phyloP scores from a whole-genome alignment of 2,888 invertebrate genomes.

The Alcis repandata region DNA sequence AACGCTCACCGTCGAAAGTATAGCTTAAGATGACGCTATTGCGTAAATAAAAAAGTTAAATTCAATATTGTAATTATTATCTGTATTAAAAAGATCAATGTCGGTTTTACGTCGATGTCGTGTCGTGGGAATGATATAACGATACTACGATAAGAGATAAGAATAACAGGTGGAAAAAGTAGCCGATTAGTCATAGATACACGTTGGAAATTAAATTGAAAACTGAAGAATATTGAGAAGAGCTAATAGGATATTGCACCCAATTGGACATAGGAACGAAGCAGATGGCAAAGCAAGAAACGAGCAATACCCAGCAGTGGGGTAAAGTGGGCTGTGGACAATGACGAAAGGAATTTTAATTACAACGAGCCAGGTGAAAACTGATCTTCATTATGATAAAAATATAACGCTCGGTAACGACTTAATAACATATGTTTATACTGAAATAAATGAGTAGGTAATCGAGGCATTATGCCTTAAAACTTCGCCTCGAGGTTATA shows the following conservation, averaged over 20 bases:
- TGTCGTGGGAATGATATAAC: conserved; percentile 21
- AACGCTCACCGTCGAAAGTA: conserved; percentile 21
- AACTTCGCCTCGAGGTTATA: background rate
- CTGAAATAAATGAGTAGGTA: background rate
- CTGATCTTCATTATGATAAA: conserved; percentile 48
- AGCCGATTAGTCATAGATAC: conserved; percentile 19
- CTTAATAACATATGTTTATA: background rate
- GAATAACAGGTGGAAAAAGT: conserved; percentile 44
- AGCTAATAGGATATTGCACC: no score
- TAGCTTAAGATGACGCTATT: conserved; percentile 5
- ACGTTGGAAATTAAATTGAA: conserved; percentile 23
- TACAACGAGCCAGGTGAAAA: conserved; percentile 52
- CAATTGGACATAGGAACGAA: no score
- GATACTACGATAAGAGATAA: conserved; percentile 33
- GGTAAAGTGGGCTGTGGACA: no score
- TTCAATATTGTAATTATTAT: conserved; percentile 10
- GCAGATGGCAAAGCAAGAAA: conserved; percentile 32
- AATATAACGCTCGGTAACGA: conserved; percentile 1
- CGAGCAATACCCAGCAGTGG: no score
- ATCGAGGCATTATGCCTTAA: background rate
- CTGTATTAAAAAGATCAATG: conserved; percentile 21
- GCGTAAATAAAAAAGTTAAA: conserved; percentile 10
- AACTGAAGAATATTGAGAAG: no score
- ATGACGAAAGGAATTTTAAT: conserved; percentile 68
- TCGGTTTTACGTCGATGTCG: conserved; percentile 14